Conservation (phyloP, 2,888 invertebrate genomes). For the Altica lythri region DNA sequence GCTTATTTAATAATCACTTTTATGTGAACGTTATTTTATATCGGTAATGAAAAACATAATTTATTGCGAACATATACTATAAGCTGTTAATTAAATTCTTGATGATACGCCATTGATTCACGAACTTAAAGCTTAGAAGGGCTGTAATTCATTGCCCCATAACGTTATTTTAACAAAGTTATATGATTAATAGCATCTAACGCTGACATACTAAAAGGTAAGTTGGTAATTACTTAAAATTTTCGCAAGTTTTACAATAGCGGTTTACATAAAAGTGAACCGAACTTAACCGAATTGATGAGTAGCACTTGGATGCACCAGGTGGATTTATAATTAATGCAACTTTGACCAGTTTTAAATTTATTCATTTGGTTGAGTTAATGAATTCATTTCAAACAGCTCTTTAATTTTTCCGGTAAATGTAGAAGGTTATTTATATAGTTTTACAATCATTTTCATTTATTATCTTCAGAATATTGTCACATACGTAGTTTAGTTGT, state of each 20-base stretch:
- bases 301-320: constrained; percentile 1
- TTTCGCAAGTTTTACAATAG: constrained; percentile 31
- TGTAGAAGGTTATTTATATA: too few species aligned
- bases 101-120: background rate
- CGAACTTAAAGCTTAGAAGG: background rate
- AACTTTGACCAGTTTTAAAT: too few species aligned
- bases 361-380: too few species aligned
- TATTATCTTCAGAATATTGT: too few species aligned
- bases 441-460: too few species aligned
- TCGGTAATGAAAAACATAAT: too few species aligned
- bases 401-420: too few species aligned
- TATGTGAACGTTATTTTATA: too few species aligned
- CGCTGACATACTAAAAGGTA: constrained; percentile 35
- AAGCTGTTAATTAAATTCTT: background rate
- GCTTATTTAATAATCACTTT: too few species aligned
- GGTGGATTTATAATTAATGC: background rate
- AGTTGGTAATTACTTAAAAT: constrained; percentile 35
- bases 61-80: too few species aligned
- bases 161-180: constrained; percentile 34
- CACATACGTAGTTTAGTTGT: too few species aligned
- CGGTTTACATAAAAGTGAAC: background rate
- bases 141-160: constrained; percentile 29
- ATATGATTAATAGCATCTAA: constrained; percentile 34
- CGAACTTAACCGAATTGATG: constrained; percentile 4
- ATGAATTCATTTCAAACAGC: too few species aligned